phyloP scores from a whole-genome alignment of 2,797 vertebrate genomes.

The Perodicticus potto region DNA sequence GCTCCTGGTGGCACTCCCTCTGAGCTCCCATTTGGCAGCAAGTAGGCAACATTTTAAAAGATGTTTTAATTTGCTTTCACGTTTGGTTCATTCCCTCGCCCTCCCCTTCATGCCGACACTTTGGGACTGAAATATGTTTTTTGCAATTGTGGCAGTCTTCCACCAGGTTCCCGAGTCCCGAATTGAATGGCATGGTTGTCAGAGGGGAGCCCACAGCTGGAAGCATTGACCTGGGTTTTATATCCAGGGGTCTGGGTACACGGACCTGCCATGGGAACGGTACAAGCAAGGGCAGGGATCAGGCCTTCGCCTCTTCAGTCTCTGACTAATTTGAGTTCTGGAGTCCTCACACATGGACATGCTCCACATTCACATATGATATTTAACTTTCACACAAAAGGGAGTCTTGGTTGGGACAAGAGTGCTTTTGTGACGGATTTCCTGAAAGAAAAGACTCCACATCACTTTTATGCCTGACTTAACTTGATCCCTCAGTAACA shows the following conservation, averaged over 20 bases:
- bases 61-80: slow-evolving; percentile 76
- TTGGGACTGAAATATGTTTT: slow-evolving; percentile 58
- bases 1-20: slow-evolving; percentile 59
- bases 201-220: background rate
- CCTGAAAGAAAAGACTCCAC: slow-evolving; percentile 77
- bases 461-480: slow-evolving; percentile 82
- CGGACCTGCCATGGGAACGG: background rate
- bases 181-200: background rate
- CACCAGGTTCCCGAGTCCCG: slow-evolving; percentile 18
- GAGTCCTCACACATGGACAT: fast-evolving
- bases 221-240: background rate
- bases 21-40: slow-evolving; percentile 72
- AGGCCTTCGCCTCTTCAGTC: background rate
- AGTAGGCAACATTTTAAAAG: slow-evolving; percentile 66
- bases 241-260: background rate
- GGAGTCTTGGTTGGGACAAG: slow-evolving; percentile 63
- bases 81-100: slow-evolving; percentile 1
- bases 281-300: background rate
- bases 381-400: slow-evolving; percentile 52
- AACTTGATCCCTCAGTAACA: slow-evolving; percentile 80
- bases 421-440: slow-evolving; percentile 68
- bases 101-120: slow-evolving; percentile 12
- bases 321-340: background rate
- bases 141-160: slow-evolving; percentile 34
- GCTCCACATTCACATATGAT: background rate